These are phyloP conservation scores for Drosophila affinis DNA, from an alignment of 2,888 invertebrate genomes.

Conservation along the genomic window DNA sequence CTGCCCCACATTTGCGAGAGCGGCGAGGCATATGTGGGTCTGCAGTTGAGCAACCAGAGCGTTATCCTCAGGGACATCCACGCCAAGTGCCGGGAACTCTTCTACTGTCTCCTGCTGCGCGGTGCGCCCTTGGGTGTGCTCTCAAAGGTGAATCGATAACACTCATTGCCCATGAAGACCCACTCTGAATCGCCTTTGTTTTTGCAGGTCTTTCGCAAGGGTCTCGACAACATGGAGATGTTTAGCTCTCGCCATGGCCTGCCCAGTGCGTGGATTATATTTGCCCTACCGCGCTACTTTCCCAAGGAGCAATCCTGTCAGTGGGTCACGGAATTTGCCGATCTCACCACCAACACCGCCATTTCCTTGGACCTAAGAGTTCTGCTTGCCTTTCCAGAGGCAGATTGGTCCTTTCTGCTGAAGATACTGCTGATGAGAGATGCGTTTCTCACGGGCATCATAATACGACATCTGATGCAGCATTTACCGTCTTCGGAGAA, in stretches of 20 bases:
- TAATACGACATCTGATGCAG: conserved; percentile 85
- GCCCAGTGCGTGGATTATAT: conserved; percentile 89
- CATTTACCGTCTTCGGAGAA: conserved; percentile 84
- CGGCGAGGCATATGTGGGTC: conserved; percentile 86
- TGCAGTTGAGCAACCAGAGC: conserved; percentile 86
- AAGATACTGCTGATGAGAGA: conserved; percentile 91
- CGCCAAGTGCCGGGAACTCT: conserved; percentile 91
- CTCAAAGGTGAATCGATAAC: conserved; percentile 87
- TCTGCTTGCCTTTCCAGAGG: conserved; percentile 90
- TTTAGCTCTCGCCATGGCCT: conserved; percentile 85
- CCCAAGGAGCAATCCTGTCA: conserved; percentile 83
- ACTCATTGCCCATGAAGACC: neutral
- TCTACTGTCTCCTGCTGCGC: conserved; percentile 89
- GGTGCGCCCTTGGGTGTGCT: conserved; percentile 90
- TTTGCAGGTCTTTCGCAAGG: conserved; percentile 85
- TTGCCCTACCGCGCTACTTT: conserved; percentile 87
- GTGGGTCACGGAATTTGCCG: conserved; percentile 84
- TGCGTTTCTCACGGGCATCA: conserved; percentile 86
- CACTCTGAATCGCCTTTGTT: neutral
- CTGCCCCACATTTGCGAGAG: conserved; percentile 88
- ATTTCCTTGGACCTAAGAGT: conserved; percentile 89
- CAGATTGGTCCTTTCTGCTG: conserved; percentile 90
- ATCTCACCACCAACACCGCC: conserved; percentile 86
- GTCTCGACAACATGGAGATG: conserved; percentile 85
- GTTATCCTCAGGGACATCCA: conserved; percentile 92